Conservation (phyloP, 2,113 vertebrate genomes). For the Sorex araneus region DNA sequence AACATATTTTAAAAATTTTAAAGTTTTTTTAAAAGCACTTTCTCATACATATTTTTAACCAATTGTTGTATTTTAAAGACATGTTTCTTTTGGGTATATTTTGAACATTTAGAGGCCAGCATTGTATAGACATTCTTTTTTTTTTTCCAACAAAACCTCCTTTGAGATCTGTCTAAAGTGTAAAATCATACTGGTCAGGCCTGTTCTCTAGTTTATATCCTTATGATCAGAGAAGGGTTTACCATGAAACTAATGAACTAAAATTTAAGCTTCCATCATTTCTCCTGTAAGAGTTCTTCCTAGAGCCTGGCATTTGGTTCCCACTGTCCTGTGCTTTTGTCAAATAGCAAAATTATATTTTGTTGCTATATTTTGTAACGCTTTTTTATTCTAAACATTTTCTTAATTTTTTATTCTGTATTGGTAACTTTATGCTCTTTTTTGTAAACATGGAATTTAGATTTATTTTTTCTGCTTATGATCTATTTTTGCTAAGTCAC, state of each 20-base stretch:
- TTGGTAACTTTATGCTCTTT: background rate
- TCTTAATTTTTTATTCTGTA: background rate
- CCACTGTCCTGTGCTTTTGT: background rate
- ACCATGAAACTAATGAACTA: background rate
- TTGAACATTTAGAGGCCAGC: background rate
- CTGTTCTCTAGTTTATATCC: background rate
- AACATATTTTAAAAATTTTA: background rate
- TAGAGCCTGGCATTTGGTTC: too few species aligned
- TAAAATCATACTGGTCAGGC: background rate
- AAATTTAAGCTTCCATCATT: background rate
- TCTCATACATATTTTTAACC: background rate
- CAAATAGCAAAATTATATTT: slow-evolving; percentile 12
- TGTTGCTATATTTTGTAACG: background rate
- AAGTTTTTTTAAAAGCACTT: slow-evolving; percentile 41
- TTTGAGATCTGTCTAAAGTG: background rate
- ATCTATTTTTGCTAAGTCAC: background rate
- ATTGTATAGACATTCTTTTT: background rate
- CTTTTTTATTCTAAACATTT: background rate
- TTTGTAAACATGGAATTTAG: background rate
- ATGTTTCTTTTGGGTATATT: background rate
- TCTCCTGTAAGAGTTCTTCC: background rate
- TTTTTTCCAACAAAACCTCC: background rate
- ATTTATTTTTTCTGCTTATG: background rate
- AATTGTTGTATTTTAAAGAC: background rate
- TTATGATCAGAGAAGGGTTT: background rate